Evolutionary conservation across 2,888 invertebrate species (phyloP), one percentile per base, ranked within the genome.

Genomic region (Aporophyla nigra): DNA sequence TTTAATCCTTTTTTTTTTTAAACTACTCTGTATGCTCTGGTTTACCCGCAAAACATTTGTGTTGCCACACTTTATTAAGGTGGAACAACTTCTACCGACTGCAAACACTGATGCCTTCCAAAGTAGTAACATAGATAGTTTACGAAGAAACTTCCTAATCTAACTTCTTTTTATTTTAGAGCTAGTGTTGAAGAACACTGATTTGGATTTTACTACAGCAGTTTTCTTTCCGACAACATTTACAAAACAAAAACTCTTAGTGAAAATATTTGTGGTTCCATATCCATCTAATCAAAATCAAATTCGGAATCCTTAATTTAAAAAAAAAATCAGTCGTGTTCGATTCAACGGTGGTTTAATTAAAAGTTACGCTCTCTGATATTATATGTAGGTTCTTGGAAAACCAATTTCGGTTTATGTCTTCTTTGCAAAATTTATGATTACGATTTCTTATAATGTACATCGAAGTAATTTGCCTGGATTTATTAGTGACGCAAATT

Each of bases 401-500:
- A 77, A 82, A 68, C 79, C 82, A 49, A 71, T 87, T 75, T 67
- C 62, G 10, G 10, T 68, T 78, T 46, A 77, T 62, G 62, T 72
- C 61, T 19, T 46, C 24, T 63, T 73, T 43, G 54, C 46, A 53
- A 51, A 76, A 74, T 86, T 67, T 68, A 80, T 81, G 74, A 80
- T 80, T 71, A 79, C 81, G 74, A 75, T 71, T 75, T 72, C 69
- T 82, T 74, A 53, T 77, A 69, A 63, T 67, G 75, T 85, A 87
- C 84, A 86, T 85, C 84, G 77, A 78, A 82, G 83, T 88, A 88
- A 92, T 91, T 91, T 88, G 78, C 82, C 79, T 72, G 72, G 85
- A 88, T 92, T 93, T 92, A 93, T 90, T 91, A 84, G 79, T 78
- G 74, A 78, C 79, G 82, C 83, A 85, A 84, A 86, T 78, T 83